Conservation (phyloP, 2,113 vertebrate species). For the Cyanocitta stelleri region DNA sequence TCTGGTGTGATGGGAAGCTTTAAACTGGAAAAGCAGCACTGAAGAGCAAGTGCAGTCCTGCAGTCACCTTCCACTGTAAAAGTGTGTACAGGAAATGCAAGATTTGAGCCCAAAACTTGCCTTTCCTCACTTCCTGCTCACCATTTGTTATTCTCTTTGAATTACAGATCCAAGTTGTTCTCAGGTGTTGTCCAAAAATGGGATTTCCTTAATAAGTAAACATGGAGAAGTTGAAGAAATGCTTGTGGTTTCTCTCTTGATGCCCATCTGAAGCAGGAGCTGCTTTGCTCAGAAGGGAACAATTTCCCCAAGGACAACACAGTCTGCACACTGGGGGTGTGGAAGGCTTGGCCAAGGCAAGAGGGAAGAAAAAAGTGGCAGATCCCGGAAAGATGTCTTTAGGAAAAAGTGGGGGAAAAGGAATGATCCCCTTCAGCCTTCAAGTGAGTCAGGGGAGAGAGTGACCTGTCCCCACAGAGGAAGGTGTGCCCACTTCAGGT, state of each 20-base stretch:
- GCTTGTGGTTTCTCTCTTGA: neutral
- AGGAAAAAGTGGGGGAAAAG: neutral
- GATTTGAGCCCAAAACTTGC: neutral
- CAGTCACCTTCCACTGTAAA: neutral
- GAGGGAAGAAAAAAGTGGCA: neutral
- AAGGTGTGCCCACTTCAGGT: neutral
- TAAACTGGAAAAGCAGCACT: neutral
- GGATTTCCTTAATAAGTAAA: neutral
- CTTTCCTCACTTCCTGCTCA: neutral
- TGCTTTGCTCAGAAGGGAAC: neutral
- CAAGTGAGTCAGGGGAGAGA: accelerated
- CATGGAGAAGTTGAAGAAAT: neutral
- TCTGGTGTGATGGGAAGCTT: neutral
- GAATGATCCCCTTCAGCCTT: accelerated
- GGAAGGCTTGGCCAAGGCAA: neutral
- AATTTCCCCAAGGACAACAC: neutral
- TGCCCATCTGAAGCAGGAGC: neutral
- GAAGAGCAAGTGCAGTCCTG: neutral
- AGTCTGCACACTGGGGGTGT: neutral
- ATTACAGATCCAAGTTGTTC: neutral
- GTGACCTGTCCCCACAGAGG: neutral
- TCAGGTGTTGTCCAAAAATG: neutral
- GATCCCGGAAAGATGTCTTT: neutral
- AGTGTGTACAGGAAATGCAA: neutral
- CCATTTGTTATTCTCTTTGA: neutral